A percentile compares a stretch with the other conserved stretches of the same genome.
Conservation (phyloP, 2,797 vertebrate species). For the Ibycter americanus region DNA sequence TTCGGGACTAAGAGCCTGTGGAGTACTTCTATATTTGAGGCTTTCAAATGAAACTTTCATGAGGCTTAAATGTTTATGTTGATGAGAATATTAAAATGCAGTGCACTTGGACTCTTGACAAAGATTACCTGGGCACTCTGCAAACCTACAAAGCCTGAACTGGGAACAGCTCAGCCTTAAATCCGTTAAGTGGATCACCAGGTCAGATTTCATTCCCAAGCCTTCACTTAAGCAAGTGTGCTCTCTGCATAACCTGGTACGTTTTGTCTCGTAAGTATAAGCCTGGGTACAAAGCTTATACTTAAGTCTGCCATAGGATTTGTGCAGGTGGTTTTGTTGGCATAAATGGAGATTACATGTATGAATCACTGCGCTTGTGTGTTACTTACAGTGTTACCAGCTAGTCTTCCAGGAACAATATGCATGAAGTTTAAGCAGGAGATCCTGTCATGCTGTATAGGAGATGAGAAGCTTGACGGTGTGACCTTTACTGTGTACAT, state of each 20-base stretch:
- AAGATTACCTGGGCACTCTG: background rate
- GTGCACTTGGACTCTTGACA: background rate
- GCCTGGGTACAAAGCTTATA: background rate
- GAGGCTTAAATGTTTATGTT: background rate
- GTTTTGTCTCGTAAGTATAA: background rate
- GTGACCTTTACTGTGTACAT: background rate
- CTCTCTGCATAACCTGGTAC: background rate
- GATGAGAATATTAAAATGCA: background rate
- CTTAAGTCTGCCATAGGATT: background rate
- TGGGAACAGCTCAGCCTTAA: background rate
- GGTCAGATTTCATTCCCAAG: background rate
- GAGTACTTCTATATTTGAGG: background rate
- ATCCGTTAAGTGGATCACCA: background rate
- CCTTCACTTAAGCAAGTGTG: background rate
- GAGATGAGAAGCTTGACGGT: background rate
- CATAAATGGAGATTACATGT: background rate
- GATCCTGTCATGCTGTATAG: background rate
- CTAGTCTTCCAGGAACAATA: background rate
- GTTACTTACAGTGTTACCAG: background rate
- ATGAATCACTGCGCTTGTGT: background rate
- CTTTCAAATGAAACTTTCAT: background rate
- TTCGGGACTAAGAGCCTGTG: background rate
- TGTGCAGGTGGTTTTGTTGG: background rate
- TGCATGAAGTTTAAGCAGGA: background rate
- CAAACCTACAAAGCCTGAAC: background rate